Evolutionary conservation across 1,140 invertebrate species (phyloP), one percentile per base, ranked within the genome.

Genomic region (Drosophila grimshawi): DNA sequence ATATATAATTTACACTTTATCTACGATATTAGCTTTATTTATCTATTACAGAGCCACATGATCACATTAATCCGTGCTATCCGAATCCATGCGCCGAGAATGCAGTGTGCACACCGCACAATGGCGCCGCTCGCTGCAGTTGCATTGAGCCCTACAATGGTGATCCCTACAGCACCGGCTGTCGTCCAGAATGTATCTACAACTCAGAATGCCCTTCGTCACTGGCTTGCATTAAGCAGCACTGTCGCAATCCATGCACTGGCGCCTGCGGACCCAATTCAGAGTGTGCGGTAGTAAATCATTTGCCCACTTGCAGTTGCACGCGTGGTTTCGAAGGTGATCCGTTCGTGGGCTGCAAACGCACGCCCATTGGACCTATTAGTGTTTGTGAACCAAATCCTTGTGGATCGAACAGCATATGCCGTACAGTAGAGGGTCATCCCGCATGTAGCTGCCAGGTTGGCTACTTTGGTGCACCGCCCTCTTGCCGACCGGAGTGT

Each of bases 121-220:
- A 95, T 82, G 95, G 95, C 10, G 93, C 94, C 32, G 95, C 96
- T 2, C 94, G 95, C 68, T 98, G 97, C 88, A 94, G 94, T 10
- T 98, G 97, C 88, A 96, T 97, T 82, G 96, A 96, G 69, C 97
- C 97, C 0, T 97, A 97, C 82, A 95, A 97, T 57, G 97, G 97
- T 30, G 96, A 97, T 93, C 95, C 96, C 0, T 96, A 96, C 78
- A 94, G 94, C 3, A 95, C 95, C 5, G 96, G 95, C 29, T 96
- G 96, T 77, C 95, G 95, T 70, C 96, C 96, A 0, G 96, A 97
- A 92, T 97, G 97, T 92, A 94, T 96, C 2, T 94, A 95, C 49
- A 96, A 96, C 88, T 94, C 95, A 2, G 97, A 98, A 76, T 98
- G 97, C 91, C 94, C 95, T 2, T 95, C 95, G 73, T 94, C 96